Conservation (phyloP, 2,113 vertebrate genomes). For the Lophochroa leadbeateri region DNA sequence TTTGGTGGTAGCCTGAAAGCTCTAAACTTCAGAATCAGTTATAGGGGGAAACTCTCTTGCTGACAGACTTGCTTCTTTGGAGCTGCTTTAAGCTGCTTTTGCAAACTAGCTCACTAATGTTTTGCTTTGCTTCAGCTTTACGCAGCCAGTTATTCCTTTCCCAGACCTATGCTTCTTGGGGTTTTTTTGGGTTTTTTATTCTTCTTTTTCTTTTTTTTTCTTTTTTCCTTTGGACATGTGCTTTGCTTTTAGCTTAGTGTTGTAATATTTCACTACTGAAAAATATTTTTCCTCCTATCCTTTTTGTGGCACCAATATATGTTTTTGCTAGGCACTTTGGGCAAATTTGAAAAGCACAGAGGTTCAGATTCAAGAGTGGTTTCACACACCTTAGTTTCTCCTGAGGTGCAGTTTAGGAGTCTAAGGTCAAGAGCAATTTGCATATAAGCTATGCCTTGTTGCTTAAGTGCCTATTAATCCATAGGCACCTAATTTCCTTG, state of each 20-base stretch:
- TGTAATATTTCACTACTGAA: background rate
- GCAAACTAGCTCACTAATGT: background rate
- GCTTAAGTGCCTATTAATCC: background rate
- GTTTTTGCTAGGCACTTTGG: background rate
- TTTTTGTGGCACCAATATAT: background rate
- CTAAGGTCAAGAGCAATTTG: background rate
- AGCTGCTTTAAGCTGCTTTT: background rate
- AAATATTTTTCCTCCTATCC: background rate
- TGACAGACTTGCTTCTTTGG: background rate
- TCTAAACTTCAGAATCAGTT: background rate
- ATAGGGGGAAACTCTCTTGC: background rate
- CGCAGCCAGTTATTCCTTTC: background rate
- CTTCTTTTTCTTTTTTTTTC: background rate
- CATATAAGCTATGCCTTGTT: background rate
- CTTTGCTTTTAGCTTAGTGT: background rate
- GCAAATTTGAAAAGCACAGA: background rate
- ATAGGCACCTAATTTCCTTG: background rate
- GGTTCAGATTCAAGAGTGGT: background rate
- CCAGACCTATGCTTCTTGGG: background rate
- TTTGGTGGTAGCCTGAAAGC: background rate
- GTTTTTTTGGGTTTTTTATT: background rate
- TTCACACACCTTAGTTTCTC: background rate
- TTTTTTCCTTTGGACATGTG: background rate
- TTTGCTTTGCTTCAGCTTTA: background rate
- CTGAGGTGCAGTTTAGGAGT: background rate